Base-by-base conservation (phyloP, 1,140 invertebrate species). In the Brachionus paranguensis region DNA sequence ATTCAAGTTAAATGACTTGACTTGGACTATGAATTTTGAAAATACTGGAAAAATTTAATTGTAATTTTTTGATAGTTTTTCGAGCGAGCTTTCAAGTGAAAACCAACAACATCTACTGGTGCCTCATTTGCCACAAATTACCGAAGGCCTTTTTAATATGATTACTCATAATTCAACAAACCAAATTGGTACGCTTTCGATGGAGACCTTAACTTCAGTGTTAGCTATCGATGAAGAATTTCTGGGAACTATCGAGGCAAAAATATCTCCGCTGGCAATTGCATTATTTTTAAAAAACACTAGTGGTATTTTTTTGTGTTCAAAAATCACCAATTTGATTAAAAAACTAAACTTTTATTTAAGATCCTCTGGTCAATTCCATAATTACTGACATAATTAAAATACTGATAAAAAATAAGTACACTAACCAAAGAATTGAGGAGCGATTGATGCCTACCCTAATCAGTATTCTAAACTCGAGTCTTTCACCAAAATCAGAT, bases 221-320 rank as follows among this genome's bases (percentile, higher is more conserved):
- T 87, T 94, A n/a, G 89, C 91, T 91, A 89, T 94, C 72, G 93
- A 94, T 88, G 89, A 91, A 64, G 89, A 90, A 41, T 93, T 94
- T 86, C 93, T 93, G 4, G 92, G 91, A 29, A 91, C 91, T 12
- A 88, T 92, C 20, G 93, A 93, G 86, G 89, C 87, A 17, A 93
- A 93, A 89, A 90, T 94, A 5, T 92, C 92, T 64, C 92, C 93
- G 1, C 86, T 94, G 45, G 91, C 92, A 6, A 93, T 94, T 84
- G 93, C 93, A 17, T 91, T 93, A 1, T 94, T 94, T 86, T 88
- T 94, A 0, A 94, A 94, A 87, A 93, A 91, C 85, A 91, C 89
- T 85, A 87, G 87, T 84, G 91, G 91, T 90, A 88, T 85, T 37
- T 37, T 29, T 37, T 37, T 37, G 33, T 37, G 33, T 37, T 37